Base-by-base conservation (phyloP, 2,888 invertebrate species). In the Cristatella mucedo region DNA sequence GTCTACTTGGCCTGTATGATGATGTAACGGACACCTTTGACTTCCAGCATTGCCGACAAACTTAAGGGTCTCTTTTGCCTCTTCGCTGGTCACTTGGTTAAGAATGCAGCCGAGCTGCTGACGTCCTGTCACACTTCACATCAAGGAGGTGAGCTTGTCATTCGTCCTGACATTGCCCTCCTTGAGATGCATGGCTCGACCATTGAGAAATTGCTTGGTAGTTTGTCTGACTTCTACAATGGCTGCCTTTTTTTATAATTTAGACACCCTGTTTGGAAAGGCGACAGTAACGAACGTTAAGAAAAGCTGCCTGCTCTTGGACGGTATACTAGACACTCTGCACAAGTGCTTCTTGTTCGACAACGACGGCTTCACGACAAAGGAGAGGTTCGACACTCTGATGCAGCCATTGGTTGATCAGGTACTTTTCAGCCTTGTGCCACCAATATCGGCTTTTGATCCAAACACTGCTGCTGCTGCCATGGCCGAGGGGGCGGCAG, bases 401-500 rank as follows among this genome's bases (percentile, higher is more conserved):
- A 77, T 84, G 74, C 80, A 80, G 47, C 83, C 87, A 0, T 68
- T 93, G 9, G 81, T 87, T 0, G 84, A 91, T 63, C 87, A 89
- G 67, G 71, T 73, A 47, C 41, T 44, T 41, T 18, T 34, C 32
- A 13, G 18, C 20, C 34, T 7, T 18, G n/a, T 46, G n/a, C n/a
- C n/a, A n/a, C n/a, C n/a, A n/a, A n/a, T n/a, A n/a, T n/a, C n/a
- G n/a, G n/a, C n/a, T n/a, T 9, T 78, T 19, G n/a, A 9, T 21
- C 9, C 9, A 11, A n/a, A 9, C 11, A 9, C 13, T n/a, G n/a
- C 9, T 21, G 9, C 13, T 21, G 11, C 13, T 15, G 9, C 9
- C n/a, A 13, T 13, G 9, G 9, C n/a, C n/a, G 9, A 32, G 9
- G 33, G 9, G 13, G n/a, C 11, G 33, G 33, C 11, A 26, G 11